Conservation (phyloP, 2,113 vertebrate species). For the Osmerus eperlanus region DNA sequence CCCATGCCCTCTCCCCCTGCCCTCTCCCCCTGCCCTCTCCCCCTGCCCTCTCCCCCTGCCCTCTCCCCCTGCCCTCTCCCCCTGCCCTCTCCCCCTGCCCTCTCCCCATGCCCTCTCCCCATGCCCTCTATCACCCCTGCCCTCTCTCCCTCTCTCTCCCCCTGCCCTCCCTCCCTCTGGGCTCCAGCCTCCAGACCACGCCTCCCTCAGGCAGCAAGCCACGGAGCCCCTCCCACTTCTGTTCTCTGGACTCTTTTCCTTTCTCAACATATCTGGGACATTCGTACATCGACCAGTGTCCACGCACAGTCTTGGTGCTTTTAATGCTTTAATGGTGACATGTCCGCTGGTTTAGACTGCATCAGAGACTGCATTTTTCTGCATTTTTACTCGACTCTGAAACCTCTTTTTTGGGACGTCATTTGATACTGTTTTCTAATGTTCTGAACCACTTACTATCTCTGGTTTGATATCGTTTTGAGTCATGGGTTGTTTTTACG, state of each 20-base stretch:
- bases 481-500: conserved; percentile 63
- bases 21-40: no score
- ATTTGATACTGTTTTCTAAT: conserved; percentile 77
- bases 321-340: conserved; percentile 73
- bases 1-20: no score
- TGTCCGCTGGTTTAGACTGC: conserved; percentile 75
- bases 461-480: conserved; percentile 54
- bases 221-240: background rate
- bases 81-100: background rate
- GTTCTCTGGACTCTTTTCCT: conserved; percentile 39
- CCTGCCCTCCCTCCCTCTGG: background rate
- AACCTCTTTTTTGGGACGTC: conserved; percentile 75
- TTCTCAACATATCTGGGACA: conserved; percentile 65
- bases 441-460: conserved; percentile 62
- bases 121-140: background rate
- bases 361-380: conserved; percentile 73
- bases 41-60: no score
- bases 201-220: background rate
- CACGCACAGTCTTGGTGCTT: conserved; percentile 72
- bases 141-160: background rate
- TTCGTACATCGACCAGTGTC: conserved; percentile 56
- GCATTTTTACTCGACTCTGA: conserved; percentile 73
- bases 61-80: no score
- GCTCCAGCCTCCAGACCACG: background rate
- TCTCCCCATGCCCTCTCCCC: no score